Evolutionary conservation across 1,140 invertebrate genomes (phyloP), one percentile per base, ranked within the genome.

Genomic region (Rhynchophorus ferrugineus): DNA sequence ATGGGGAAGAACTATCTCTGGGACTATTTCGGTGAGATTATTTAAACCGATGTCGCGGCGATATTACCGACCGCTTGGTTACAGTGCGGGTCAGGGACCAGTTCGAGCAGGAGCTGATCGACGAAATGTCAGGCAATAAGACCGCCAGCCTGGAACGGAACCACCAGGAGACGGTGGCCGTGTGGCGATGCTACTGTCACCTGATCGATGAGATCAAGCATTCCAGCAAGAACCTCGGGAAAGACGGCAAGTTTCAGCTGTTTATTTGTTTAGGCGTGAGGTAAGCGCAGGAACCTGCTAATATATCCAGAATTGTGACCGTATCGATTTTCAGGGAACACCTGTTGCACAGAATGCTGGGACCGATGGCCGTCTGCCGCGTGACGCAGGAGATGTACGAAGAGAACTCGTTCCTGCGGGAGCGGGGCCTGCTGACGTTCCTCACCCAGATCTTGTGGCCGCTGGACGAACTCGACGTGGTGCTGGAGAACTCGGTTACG

Each of bases 231-330:
- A 82, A 87, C 9, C 74, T 98, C 8, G 96, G 96, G 37, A 98
- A 98, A 71, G 95, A 99, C 76, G 95, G 94, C 20, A 95, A 96
- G 74, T 98, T 98, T 69, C 95, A 98, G 68, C 77, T 97, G 5
- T 95, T 98, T 65, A 84, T 98, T 47, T 96, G 94, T 69, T 78
- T 98, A 6, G 85, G 87, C 65, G 78, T 89, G 47, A 81, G 89
- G 89, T 91, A 71, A 68, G 53, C 54, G 14, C 45, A 47, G 17
- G 7, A n/a, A 22, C 8, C 20, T 29, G 3, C 39, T 18, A 33
- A 37, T 14, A 24, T 18, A 14, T 18, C 35, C 6, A 18, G 16
- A 0, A 7, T 17, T 46, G 20, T n/a, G n/a, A n/a, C n/a, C n/a
- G n/a, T n/a, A n/a, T n/a, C n/a, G n/a, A n/a, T n/a, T 71, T 75